Conservation (phyloP, 2,888 invertebrate species). For the Nymphalis c-album region DNA sequence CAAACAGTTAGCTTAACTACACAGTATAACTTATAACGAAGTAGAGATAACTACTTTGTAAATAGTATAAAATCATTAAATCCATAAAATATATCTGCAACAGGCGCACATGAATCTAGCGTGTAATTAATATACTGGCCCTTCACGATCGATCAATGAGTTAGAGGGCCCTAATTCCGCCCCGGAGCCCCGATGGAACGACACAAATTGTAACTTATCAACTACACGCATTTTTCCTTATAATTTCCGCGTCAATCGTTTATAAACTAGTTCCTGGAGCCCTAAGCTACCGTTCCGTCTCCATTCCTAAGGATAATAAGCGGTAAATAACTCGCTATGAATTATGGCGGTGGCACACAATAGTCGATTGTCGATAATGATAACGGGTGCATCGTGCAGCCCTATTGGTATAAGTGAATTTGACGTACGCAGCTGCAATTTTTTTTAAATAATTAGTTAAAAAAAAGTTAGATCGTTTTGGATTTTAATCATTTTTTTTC, state of each 20-base stretch:
- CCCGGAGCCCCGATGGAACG: constrained; percentile 25
- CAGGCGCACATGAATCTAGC: constrained; percentile 19
- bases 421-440: neutral
- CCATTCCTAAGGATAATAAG: constrained; percentile 54
- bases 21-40: neutral
- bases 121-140: constrained; percentile 18
- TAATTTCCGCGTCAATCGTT: constrained; percentile 50
- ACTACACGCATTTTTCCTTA: constrained; percentile 56
- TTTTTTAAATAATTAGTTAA: neutral
- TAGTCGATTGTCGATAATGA: constrained; percentile 31
- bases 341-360: constrained; percentile 54
- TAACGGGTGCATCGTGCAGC: constrained; percentile 7
- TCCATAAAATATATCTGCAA: constrained; percentile 25
- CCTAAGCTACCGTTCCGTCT: constrained; percentile 62
- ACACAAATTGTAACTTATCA: constrained; percentile 40
- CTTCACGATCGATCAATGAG: constrained; percentile 21
- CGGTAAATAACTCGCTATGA: constrained; percentile 59
- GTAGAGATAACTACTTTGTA: constrained; percentile 15
- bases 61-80: constrained; percentile 22
- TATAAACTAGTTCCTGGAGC: constrained; percentile 41
- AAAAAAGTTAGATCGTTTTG: too few species aligned
- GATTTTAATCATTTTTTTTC: too few species aligned
- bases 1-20: neutral
- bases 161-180: constrained; percentile 31
- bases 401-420: constrained; percentile 11